These are phyloP conservation scores for Eulithis testata DNA, from an alignment of 2,888 invertebrate genomes.

Conservation along the genomic window DNA sequence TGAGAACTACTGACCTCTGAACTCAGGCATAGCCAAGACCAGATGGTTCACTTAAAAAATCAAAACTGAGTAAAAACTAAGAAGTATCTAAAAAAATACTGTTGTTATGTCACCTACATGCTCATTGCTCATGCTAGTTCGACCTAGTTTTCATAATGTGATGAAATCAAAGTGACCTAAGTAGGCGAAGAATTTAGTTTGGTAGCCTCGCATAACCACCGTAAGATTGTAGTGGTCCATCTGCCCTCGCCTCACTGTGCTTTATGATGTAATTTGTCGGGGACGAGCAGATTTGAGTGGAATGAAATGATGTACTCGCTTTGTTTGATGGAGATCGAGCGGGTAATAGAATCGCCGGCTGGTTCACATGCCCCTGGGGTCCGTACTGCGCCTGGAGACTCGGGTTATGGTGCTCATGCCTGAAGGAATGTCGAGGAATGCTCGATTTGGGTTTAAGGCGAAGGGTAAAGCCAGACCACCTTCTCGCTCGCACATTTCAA, in stretches of 20 bases:
- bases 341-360: constrained; percentile 12
- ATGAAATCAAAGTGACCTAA: too few relatives aligned
- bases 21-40: constrained; percentile 3
- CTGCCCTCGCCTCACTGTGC: constrained; percentile 8
- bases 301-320: constrained; percentile 22
- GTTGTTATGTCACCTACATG: too few relatives aligned
- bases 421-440: too few relatives aligned
- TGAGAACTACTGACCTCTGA: constrained; percentile 25
- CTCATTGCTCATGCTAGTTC: too few relatives aligned
- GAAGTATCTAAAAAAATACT: neutral
- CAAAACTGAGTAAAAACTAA: neutral
- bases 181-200: too few relatives aligned
- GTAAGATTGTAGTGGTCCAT: neutral
- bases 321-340: constrained; percentile 29
- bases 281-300: constrained; percentile 31
- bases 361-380: neutral
- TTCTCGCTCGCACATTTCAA: too few relatives aligned
- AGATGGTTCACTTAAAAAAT: neutral
- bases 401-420: neutral
- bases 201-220: too few relatives aligned
- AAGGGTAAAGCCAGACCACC: too few relatives aligned
- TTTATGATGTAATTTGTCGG: constrained; percentile 32
- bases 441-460: too few relatives aligned
- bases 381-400: neutral
- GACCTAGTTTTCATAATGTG: too few relatives aligned